Evolutionary conservation across 2,797 vertebrate genomes (phyloP).

Genomic region (Siniperca obscura): DNA sequence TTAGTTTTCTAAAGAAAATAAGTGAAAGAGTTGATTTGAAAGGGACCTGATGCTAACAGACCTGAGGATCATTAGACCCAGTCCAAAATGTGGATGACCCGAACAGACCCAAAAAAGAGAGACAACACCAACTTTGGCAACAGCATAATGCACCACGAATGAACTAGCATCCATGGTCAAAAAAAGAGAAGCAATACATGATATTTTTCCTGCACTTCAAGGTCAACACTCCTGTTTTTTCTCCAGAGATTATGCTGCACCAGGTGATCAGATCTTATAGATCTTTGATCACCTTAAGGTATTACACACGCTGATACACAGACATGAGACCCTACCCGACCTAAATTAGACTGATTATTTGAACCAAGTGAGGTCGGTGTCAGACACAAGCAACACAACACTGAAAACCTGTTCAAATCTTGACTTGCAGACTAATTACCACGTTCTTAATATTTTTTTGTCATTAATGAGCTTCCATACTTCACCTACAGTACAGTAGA

Average conservation of each 20-base stretch:
- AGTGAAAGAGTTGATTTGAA: not conserved
- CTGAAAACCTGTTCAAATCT: not conserved
- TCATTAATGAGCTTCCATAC: not conserved
- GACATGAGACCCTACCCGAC: not conserved
- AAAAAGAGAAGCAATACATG: not conserved
- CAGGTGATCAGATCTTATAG: not conserved
- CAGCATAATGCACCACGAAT: not conserved
- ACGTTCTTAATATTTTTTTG: not conserved
- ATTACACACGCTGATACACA: not conserved
- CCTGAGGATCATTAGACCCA: not conserved
- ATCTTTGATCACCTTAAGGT: no score
- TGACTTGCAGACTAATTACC: not conserved
- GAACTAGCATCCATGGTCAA: not conserved
- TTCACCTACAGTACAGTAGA: not conserved
- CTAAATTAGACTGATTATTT: no score
- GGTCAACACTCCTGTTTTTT: not conserved
- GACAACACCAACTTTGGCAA: no score
- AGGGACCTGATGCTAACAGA: not conserved
- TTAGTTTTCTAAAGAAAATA: not conserved
- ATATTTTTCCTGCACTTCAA: not conserved
- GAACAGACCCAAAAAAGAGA: not conserved
- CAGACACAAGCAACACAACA: not conserved
- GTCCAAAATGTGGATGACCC: not conserved
- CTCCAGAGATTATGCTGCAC: not conserved
- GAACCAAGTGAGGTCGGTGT: no score